phyloP scores from a whole-genome alignment of 2,113 vertebrate species.

The Rostratula benghalensis region DNA sequence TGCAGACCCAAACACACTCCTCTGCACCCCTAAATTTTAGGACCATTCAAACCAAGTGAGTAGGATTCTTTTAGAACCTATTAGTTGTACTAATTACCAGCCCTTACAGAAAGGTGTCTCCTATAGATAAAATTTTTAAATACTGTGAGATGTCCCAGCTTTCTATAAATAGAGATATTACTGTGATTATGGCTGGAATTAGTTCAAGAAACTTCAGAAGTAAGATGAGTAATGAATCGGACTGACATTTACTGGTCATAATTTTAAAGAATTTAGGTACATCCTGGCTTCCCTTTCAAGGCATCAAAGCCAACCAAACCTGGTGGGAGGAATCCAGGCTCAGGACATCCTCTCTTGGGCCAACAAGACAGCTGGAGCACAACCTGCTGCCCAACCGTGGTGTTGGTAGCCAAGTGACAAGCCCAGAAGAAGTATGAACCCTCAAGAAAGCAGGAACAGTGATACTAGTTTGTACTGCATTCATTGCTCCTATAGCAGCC shows the following conservation, averaged over 20 bases:
- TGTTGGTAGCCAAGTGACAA: background rate
- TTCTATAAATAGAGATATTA: conserved; percentile 72
- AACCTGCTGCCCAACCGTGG: background rate
- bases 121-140: conserved; percentile 48
- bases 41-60: background rate
- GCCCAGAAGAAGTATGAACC: background rate
- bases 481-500: background rate
- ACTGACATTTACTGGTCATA: conserved; percentile 55
- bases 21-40: background rate
- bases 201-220: conserved; percentile 69
- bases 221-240: conserved; percentile 64
- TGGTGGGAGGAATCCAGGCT: background rate
- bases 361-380: background rate
- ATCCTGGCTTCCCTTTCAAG: background rate
- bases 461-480: background rate
- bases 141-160: conserved; percentile 48
- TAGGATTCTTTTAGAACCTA: background rate
- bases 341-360: background rate
- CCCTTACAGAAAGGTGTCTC: conserved; percentile 58
- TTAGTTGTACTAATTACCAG: conserved; percentile 36
- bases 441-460: background rate
- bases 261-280: conserved; percentile 41
- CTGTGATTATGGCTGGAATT: conserved; percentile 72
- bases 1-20: background rate
- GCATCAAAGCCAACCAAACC: background rate